phyloP scores from a whole-genome alignment of 2,888 invertebrate species.

The Brachycybe producta region DNA sequence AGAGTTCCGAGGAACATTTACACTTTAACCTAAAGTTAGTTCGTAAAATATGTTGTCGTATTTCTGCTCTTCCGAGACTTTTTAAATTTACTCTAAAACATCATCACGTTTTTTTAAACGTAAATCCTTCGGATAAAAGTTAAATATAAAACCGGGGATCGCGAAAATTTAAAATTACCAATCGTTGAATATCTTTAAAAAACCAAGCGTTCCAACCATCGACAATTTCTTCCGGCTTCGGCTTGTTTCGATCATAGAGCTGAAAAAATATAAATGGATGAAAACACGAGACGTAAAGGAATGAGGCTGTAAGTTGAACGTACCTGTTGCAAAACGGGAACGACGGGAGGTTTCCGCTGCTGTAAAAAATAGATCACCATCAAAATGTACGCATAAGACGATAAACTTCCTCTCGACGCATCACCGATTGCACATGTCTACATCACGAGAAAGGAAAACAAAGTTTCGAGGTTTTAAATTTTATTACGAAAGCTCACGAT shows the following conservation, averaged over 20 bases:
- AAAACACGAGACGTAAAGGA: too few species aligned
- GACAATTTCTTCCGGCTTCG: constrained; percentile 31
- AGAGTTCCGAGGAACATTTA: too few species aligned
- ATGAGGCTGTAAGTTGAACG: not conserved
- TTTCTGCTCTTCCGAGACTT: constrained; percentile 32
- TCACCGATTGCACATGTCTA: constrained; percentile 43
- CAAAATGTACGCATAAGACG: constrained; percentile 47
- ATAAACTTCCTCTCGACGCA: constrained; percentile 46
- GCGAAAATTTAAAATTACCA: too few species aligned
- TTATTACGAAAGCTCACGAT: too few species aligned
- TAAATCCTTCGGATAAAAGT: too few species aligned
- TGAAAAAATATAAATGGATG: constrained; percentile 14
- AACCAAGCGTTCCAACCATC: constrained; percentile 46
- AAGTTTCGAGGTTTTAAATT: not conserved
- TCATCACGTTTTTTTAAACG: too few species aligned
- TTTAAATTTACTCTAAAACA: too few species aligned
- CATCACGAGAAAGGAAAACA: too few species aligned
- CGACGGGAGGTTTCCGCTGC: constrained; percentile 41
- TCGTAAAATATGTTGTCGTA: constrained; percentile 1
- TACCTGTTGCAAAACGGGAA: constrained; percentile 47
- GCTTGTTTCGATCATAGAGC: constrained; percentile 24
- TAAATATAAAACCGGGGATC: too few species aligned
- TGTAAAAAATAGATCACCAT: constrained; percentile 47
- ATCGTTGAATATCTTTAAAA: constrained; percentile 37
- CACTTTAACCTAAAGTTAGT: too few species aligned